Percentiles rank a stretch among this genome's conserved stretches.
Evolutionary conservation across 2,888 invertebrate species (phyloP).

Genomic region (Pseudococcus viburni): DNA sequence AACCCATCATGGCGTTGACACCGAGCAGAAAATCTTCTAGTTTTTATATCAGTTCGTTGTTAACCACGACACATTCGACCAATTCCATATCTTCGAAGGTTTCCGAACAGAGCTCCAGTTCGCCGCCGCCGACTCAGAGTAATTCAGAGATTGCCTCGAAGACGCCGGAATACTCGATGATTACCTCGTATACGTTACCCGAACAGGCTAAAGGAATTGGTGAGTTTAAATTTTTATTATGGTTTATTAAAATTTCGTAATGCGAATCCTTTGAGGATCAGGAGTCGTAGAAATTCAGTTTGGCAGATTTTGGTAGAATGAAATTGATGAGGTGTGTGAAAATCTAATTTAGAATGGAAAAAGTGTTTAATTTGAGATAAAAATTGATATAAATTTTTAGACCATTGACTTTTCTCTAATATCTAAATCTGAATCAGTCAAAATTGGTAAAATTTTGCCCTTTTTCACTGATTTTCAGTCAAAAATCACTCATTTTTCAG

Average conservation of each 20-base stretch:
- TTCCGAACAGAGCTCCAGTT: neutral
- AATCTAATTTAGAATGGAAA: too few relatives aligned
- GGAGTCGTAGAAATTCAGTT: neutral
- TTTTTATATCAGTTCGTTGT: constrained; percentile 61
- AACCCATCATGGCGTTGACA: constrained; percentile 56
- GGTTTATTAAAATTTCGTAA: neutral
- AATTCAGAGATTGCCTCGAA: constrained; percentile 41
- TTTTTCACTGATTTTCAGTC: too few relatives aligned
- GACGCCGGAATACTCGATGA: constrained; percentile 14
- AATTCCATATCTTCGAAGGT: neutral
- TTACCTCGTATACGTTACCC: constrained; percentile 10
- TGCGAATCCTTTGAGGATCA: neutral
- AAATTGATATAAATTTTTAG: too few relatives aligned
- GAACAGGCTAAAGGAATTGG: neutral
- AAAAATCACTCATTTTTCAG: too few relatives aligned
- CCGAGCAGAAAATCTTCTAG: constrained; percentile 53
- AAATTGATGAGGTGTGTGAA: too few relatives aligned
- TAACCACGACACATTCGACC: neutral
- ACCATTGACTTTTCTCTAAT: too few relatives aligned
- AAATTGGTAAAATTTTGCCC: too few relatives aligned
- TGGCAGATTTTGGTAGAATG: too few relatives aligned
- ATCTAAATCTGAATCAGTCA: too few relatives aligned
- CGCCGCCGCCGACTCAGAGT: constrained; percentile 45
- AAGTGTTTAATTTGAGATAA: too few relatives aligned
- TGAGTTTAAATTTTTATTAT: constrained; percentile 6